Evolutionary conservation across 2,888 invertebrate species (phyloP), one percentile per base, ranked within the genome.

Genomic region (Ptilodon capucinus): DNA sequence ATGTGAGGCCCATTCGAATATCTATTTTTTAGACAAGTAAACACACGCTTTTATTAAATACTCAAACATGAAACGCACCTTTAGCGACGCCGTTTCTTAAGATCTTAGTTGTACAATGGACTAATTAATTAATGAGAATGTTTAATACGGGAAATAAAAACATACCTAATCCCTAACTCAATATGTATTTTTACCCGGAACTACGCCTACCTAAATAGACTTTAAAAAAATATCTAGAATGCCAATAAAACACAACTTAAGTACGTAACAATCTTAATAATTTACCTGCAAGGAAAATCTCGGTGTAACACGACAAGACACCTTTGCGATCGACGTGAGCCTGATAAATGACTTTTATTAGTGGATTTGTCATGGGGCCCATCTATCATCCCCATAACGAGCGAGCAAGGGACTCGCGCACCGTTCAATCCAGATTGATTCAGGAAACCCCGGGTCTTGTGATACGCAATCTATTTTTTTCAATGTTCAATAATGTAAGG

Each of bases 301-400:
- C 44, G 38, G 38, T 39, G 56, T 60, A 54, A 63, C 53, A 64
- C 60, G 61, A 65, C 48, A 51, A 46, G 61, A 64, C 64, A 68
- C 59, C 66, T 65, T 67, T 79, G 76, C 48, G 56, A 57, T 58
- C 70, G 81, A 79, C 80, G 62, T 51, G 68, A 68, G 63, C 66
- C 71, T 85, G 84, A 84, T 82, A 80, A 82, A 85, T 84, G 77
- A 76, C 79, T 76, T 77, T 77, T 79, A 84, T 80, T 80, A 79
- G 72, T 67, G 65, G 59, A 76, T 73, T 72, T 69, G 77, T 73
- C 76, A 64, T 63, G 61, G 61, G 68, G 60, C 54, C 62, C 70
- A 78, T 79, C 76, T 47, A 79, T 79, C 78, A 77, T 64, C 43
- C 54, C 60, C 51, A 60, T 61, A 51, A 56, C 66, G 65, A 63